These are phyloP conservation scores for Papilio demoleus DNA, from an alignment of 2,888 invertebrate genomes.

Conservation along the genomic window DNA sequence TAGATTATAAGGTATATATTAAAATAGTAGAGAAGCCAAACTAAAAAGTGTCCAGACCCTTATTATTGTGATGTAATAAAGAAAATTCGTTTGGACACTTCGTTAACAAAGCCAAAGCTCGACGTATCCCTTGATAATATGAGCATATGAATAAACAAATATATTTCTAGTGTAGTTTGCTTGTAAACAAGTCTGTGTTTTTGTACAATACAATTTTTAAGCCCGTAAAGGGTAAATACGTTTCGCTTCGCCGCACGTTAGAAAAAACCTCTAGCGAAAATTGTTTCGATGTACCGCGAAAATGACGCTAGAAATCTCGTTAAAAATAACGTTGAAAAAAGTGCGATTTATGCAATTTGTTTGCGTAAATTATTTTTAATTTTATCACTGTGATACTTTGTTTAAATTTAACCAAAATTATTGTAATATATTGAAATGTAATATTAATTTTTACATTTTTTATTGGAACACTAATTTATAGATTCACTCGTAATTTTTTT, in stretches of 20 bases:
- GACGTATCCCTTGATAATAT: conserved; percentile 24
- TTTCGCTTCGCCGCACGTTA: conserved; percentile 17
- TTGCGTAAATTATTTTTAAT: neutral
- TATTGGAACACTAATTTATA: too few species aligned
- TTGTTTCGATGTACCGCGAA: neutral
- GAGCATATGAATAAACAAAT: conserved; percentile 36
- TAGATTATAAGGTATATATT: too few species aligned
- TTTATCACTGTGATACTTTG: too few species aligned
- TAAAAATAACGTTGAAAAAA: neutral
- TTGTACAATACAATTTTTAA: conserved; percentile 30
- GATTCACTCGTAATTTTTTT: neutral
- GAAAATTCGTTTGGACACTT: conserved; percentile 15
- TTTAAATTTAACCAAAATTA: too few species aligned
- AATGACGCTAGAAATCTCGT: neutral
- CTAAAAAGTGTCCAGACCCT: neutral
- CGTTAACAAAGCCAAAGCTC: conserved; percentile 8
- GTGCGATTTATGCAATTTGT: neutral
- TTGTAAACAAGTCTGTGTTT: conserved; percentile 29
- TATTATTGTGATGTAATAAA: conserved; percentile 11
- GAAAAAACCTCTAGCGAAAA: conserved; percentile 12
- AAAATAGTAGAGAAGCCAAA: neutral
- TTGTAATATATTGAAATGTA: too few species aligned
- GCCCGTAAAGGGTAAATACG: conserved; percentile 25
- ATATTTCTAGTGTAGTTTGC: conserved; percentile 24
- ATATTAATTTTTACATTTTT: too few species aligned